Conservation (phyloP, 1,140 invertebrate species). For the Dryas iulia region DNA sequence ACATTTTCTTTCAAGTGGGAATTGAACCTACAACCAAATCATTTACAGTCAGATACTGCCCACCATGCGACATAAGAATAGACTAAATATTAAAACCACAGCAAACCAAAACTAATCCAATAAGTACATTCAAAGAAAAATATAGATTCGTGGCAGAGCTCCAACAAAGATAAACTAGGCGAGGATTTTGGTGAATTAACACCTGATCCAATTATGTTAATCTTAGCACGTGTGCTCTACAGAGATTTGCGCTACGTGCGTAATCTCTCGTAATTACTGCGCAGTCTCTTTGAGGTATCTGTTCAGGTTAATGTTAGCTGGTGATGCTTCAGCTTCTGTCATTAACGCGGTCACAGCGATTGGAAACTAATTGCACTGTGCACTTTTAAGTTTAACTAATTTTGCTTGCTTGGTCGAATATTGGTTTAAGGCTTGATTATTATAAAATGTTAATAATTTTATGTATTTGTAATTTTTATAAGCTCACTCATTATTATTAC, state of each 20-base stretch:
- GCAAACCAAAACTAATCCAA: not conserved
- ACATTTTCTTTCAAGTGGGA: too few species aligned
- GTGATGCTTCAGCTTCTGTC: conserved; percentile 16
- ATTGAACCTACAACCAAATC: too few species aligned
- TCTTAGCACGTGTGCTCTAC: conserved; percentile 29
- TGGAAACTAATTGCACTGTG: conserved; percentile 3
- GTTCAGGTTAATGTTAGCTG: conserved; percentile 24
- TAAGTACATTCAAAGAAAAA: conserved; percentile 14
- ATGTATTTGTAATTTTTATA: too few species aligned
- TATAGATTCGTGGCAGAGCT: conserved; percentile 11
- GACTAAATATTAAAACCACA: not conserved
- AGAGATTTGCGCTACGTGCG: conserved; percentile 30
- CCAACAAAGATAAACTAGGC: conserved; percentile 21
- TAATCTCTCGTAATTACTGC: conserved; percentile 34
- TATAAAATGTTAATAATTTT: too few species aligned
- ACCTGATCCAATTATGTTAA: conserved; percentile 38
- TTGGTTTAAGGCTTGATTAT: too few species aligned
- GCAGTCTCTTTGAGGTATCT: conserved; percentile 31
- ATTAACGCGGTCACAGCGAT: conserved; percentile 4
- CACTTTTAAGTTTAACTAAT: not conserved
- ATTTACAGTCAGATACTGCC: too few species aligned
- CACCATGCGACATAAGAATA: too few species aligned
- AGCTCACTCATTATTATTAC: too few species aligned
- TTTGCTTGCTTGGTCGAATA: too few species aligned
- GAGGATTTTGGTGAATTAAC: conserved; percentile 35